Evolutionary conservation across 1,140 invertebrate species (phyloP).

Genomic region (Drosophila erecta): DNA sequence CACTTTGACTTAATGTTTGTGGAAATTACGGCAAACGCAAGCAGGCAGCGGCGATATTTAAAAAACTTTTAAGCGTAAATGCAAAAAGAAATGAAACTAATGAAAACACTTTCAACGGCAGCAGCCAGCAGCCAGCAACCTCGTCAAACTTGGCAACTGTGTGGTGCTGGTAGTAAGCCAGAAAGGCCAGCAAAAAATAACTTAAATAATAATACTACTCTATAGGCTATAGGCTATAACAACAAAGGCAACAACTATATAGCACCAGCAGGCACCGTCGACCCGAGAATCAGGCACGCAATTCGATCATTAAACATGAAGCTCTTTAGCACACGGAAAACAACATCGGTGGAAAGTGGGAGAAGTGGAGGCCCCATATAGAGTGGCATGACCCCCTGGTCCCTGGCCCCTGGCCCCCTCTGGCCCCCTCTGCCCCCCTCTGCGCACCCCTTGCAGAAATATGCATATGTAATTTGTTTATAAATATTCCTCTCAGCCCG

Average conservation of each 20-base stretch:
- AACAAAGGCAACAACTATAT: slow-evolving; percentile 34
- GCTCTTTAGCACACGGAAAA: slow-evolving; percentile 79
- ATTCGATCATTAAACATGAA: slow-evolving; percentile 82
- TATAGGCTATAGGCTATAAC: slow-evolving; percentile 13
- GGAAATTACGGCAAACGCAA: slow-evolving; percentile 59
- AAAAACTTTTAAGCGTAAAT: slow-evolving; percentile 68
- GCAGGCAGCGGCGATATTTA: slow-evolving; percentile 22
- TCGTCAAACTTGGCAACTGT: slow-evolving; percentile 56
- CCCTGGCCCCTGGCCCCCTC: not conserved
- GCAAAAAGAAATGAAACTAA: slow-evolving; percentile 78
- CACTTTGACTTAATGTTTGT: slow-evolving; percentile 64
- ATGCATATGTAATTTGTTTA: slow-evolving; percentile 78
- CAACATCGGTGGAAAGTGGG: slow-evolving; percentile 27
- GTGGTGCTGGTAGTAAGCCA: slow-evolving; percentile 26
- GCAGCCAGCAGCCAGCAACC: slow-evolving; percentile 32
- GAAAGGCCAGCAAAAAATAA: slow-evolving; percentile 8
- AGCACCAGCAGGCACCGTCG: slow-evolving; percentile 55
- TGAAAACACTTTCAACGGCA: slow-evolving; percentile 68
- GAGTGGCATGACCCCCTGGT: slow-evolving; percentile 21
- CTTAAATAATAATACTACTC: slow-evolving; percentile 26
- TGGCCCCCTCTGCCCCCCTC: not conserved
- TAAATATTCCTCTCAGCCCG: slow-evolving; percentile 52
- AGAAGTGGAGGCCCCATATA: slow-evolving; percentile 46
- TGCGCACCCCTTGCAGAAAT: slow-evolving; percentile 42
- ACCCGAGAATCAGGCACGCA: slow-evolving; percentile 71